Conservation (phyloP, 2,113 vertebrate species). For the Rostratula benghalensis region DNA sequence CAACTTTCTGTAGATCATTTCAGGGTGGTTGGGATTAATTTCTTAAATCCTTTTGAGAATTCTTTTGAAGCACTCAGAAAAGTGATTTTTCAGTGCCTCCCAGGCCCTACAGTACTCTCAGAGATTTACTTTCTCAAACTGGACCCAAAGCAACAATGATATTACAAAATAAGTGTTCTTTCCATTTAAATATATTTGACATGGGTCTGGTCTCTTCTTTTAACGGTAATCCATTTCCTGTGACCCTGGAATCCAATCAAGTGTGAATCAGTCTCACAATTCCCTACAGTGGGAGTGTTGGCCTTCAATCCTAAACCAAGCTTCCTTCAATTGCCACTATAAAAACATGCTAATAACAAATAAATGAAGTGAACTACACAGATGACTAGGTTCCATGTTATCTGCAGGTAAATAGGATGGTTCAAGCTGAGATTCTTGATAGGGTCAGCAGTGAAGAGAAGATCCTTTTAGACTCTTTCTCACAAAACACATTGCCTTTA, state of each 20-base stretch:
- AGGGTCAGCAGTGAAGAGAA: not conserved
- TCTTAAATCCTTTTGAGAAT: conserved; percentile 36
- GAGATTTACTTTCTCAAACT: conserved; percentile 19
- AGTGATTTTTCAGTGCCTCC: conserved; percentile 31
- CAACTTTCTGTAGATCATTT: conserved; percentile 26
- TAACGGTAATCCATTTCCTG: not conserved
- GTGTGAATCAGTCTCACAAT: not conserved
- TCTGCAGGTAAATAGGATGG: not conserved
- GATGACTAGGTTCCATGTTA: not conserved
- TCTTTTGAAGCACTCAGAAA: conserved; percentile 24
- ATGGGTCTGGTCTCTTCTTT: not conserved
- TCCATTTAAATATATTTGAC: conserved; percentile 34
- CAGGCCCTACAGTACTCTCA: not conserved
- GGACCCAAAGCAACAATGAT: not conserved
- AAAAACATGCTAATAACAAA: not conserved
- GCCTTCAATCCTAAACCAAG: not conserved
- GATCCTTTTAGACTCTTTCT: not conserved
- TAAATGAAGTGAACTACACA: not conserved
- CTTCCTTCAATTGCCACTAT: not conserved
- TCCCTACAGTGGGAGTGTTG: not conserved
- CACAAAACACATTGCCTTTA: not conserved
- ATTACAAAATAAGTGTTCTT: conserved; percentile 30
- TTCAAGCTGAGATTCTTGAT: not conserved
- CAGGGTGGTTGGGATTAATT: conserved; percentile 8
- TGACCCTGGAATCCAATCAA: conserved; percentile 11